Evolutionary conservation across 2,113 vertebrate species (phyloP).

Genomic region (Caranx ignobilis): DNA sequence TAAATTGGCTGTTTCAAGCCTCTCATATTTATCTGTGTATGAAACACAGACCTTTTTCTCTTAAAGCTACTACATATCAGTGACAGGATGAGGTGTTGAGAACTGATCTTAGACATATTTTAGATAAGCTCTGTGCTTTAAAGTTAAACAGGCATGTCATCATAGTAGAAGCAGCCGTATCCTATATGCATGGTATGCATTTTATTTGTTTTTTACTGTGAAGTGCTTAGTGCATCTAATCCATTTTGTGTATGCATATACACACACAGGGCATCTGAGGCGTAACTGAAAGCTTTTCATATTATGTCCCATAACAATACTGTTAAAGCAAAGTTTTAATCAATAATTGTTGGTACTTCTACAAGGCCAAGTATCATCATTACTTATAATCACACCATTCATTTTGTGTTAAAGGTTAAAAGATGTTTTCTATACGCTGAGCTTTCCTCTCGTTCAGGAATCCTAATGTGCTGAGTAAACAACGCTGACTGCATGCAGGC

Average conservation of each 20-base stretch:
- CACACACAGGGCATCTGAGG: background rate
- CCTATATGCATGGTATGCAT: background rate
- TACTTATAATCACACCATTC: background rate
- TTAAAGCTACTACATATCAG: slow-evolving; percentile 19
- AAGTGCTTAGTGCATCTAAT: background rate
- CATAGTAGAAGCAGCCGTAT: background rate
- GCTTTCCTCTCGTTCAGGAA: background rate
- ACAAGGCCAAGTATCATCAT: background rate
- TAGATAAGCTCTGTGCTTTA: background rate
- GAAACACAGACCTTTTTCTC: slow-evolving; percentile 29
- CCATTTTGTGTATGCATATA: background rate
- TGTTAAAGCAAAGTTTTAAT: background rate
- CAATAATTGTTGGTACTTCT: background rate
- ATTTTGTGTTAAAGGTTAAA: slow-evolving; percentile 21
- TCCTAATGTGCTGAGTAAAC: slow-evolving; percentile 28
- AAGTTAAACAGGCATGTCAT: background rate
- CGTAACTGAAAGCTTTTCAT: background rate
- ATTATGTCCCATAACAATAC: background rate
- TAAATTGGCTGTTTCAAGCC: slow-evolving; percentile 35
- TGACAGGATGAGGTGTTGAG: slow-evolving; percentile 6
- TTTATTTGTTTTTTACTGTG: background rate
- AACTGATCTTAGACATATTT: slow-evolving; percentile 5
- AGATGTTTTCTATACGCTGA: slow-evolving; percentile 10
- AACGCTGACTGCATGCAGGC: slow-evolving; percentile 16
- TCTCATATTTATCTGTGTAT: slow-evolving; percentile 49